Evolutionary conservation across 2,888 invertebrate genomes (phyloP), one percentile per base, ranked within the genome.

Genomic region (Nomada ferruginata): DNA sequence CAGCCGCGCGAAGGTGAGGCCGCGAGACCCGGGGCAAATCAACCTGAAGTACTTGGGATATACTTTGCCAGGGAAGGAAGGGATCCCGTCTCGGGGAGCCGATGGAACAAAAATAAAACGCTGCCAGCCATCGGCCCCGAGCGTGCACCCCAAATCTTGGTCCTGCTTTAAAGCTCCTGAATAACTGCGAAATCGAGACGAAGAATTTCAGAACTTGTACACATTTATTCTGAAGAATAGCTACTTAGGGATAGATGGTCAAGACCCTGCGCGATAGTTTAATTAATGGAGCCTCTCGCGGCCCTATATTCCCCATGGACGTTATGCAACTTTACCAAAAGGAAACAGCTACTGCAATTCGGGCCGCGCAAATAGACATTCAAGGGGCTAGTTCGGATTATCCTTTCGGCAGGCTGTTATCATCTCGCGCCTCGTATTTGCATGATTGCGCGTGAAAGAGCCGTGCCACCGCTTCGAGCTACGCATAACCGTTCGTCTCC

Each of bases 1-100:
- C 83, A 76, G 66, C 86, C 79, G 82, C 74, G 64, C 63, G 64
- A 42, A 55, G 78, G 68, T 73, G 69, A 68, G 68, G 13, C 26
- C 59, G 55, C 68, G 69, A 59, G 57, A 47, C 71, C 64, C 63
- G 60, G 44, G 77, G 65, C 68, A 29, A 63, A 63, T 75, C 64
- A 36, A 50, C 52, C 23, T 29, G 53, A 15, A 71, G 50, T 65
- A 29, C 72, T 23, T 50, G 7, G 52, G 60, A 36, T 36, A 5
- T 73, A 74, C 60, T 69, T 76, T 42, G 53, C 18, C 42, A 15
- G 4, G 44, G 29, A 80, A 73, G 68, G 80, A 79, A 66, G 64
- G 60, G 60, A 64, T 47, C 23, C 23, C 26, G 63, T 74, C 63
- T 23, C 29, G 60, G 9, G 66, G 20, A 9, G 42, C 23, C 64